These are phyloP conservation scores for Orchestia grillus DNA, from an alignment of 1,140 invertebrate species.

Conservation along the genomic window DNA sequence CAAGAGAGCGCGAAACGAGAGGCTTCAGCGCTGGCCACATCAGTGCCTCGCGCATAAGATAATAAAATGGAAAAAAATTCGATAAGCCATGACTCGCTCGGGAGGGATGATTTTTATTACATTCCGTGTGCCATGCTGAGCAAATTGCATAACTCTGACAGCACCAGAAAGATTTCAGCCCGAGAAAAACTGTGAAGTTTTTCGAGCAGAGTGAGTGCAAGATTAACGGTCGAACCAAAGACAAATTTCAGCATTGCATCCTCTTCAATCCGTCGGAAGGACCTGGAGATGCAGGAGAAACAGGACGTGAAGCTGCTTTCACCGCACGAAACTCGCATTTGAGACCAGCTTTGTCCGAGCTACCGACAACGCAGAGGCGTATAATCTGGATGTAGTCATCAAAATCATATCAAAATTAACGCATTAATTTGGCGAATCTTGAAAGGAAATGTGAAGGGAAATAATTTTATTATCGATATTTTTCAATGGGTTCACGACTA, in stretches of 20 bases:
- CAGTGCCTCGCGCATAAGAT: not conserved
- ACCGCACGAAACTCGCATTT: too few relatives aligned
- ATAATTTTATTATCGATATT: too few relatives aligned
- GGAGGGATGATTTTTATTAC: slow-evolving; percentile 50
- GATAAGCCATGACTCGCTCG: not conserved
- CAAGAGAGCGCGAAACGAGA: not conserved
- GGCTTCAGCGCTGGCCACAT: not conserved
- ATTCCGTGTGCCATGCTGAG: slow-evolving; percentile 31
- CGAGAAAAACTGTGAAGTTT: slow-evolving; percentile 41
- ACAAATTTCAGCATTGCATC: slow-evolving; percentile 2
- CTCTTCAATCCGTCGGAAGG: not conserved
- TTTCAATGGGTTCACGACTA: too few relatives aligned
- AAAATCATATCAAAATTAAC: too few relatives aligned
- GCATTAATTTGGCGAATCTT: too few relatives aligned
- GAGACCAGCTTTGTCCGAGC: too few relatives aligned
- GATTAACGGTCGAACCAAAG: slow-evolving; percentile 47
- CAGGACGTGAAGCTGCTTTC: too few relatives aligned
- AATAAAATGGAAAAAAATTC: slow-evolving; percentile 8
- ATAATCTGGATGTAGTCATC: too few relatives aligned
- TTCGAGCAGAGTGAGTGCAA: not conserved
- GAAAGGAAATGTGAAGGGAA: too few relatives aligned
- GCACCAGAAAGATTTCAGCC: slow-evolving; percentile 28
- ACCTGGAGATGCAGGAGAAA: not conserved
- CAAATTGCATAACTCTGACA: slow-evolving; percentile 51
- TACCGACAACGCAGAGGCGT: too few relatives aligned